Evolutionary conservation across 2,888 invertebrate genomes (phyloP).

Genomic region (Noctua janthina): DNA sequence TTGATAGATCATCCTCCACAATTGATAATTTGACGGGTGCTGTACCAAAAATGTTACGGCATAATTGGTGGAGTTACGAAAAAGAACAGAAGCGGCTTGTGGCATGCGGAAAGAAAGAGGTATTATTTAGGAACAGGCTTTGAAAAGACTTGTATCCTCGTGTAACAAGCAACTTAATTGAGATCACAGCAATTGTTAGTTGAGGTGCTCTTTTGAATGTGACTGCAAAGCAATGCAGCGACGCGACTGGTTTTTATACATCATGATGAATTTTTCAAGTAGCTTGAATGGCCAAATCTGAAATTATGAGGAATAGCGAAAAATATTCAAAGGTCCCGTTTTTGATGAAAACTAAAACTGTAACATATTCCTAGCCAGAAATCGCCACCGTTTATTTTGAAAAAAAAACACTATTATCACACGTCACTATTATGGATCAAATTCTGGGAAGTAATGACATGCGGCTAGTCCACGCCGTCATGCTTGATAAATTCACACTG

Average conservation of each 20-base stretch:
- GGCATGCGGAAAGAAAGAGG: slow-evolving; percentile 28
- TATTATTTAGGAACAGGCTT: background rate
- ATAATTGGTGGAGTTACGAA: slow-evolving; percentile 58
- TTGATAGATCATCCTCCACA: slow-evolving; percentile 67
- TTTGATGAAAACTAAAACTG: too few species aligned
- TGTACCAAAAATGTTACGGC: slow-evolving; percentile 53
- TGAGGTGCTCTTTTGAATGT: background rate
- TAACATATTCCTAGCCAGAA: too few species aligned
- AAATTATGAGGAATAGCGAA: too few species aligned
- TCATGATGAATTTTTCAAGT: too few species aligned
- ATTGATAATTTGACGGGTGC: slow-evolving; percentile 65
- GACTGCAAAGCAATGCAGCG: background rate
- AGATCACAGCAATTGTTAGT: background rate
- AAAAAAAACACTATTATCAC: too few species aligned
- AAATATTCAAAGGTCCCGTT: too few species aligned
- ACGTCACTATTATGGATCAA: too few species aligned
- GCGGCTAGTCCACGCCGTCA: too few species aligned
- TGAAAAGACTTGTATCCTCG: background rate
- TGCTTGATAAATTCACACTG: too few species aligned
- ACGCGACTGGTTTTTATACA: background rate
- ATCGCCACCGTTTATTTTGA: too few species aligned
- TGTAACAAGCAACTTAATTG: background rate
- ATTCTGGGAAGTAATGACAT: too few species aligned
- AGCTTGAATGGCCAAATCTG: too few species aligned
- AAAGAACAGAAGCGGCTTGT: slow-evolving; percentile 34